Evolutionary conservation across 2,113 vertebrate genomes (phyloP), one percentile per base, ranked within the genome.

Genomic region (Corythoichthys intestinalis): DNA sequence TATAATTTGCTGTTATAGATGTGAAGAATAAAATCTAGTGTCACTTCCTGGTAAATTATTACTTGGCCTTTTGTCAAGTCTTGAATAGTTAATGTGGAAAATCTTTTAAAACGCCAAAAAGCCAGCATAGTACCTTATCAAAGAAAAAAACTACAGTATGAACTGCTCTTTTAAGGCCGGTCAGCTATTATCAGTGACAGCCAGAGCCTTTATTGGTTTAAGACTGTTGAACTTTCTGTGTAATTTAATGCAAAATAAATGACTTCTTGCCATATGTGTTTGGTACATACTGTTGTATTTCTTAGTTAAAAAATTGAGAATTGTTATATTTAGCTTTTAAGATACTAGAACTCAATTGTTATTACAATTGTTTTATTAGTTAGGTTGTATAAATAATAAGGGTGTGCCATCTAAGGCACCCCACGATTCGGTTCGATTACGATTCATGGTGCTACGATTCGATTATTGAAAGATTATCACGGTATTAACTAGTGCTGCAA

Each of bases 11-110:
- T 58, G 54, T 67, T 37, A 39, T 46, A 15, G 60, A 58, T 54
- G 15, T 28, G 13, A 50, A 64, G 47, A 0, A 49, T 56, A 57
- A 28, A 63, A n/a, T 73, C 41, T 67, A n/a, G 50, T 79, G 39
- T 66, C 13, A 56, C 7, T 50, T 34, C 9, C 41, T 8, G 41
- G 41, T 44, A 2, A 1, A 39, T 60, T n/a, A 49, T 49, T 17
- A 35, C 46, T 37, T 34, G 13, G 28, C 34, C 34, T 14, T 37
- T 37, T 37, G 34, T 12, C 56, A 37, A 12, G 56, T 4, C 56
- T 57, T 57, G 4, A 57, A 37, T 35, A 44, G 15, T 61, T 38
- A 61, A 15, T 8, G 6, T 41, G 59, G n/a, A 20, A n/a, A 20
- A 10, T 41, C 10, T 61, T 2, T 61, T 1, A 37, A 60, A 54